Evolutionary conservation across 2,113 vertebrate genomes (phyloP).

Genomic region (Eptesicus fuscus): DNA sequence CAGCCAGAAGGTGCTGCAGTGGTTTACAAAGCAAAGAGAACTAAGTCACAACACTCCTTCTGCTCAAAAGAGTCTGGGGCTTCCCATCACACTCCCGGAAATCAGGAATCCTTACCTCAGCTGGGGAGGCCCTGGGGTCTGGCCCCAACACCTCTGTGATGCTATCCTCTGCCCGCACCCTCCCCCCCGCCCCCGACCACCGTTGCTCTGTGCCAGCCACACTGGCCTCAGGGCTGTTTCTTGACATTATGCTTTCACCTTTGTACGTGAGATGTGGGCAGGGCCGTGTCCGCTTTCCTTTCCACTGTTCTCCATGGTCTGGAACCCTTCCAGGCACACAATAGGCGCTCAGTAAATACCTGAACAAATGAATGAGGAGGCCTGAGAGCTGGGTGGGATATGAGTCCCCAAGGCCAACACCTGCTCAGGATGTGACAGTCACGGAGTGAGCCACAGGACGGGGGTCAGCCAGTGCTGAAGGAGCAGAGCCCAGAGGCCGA

Average conservation of each 20-base stretch:
- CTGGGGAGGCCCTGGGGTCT: neutral
- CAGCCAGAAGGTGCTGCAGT: neutral
- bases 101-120: neutral
- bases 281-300: neutral
- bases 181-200: neutral
- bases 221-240: neutral
- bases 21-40: neutral
- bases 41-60: neutral
- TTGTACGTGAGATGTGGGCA: neutral
- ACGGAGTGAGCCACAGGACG: neutral
- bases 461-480: accelerated
- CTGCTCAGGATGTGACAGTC: neutral
- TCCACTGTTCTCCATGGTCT: neutral
- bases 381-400: neutral
- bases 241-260: neutral
- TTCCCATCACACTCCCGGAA: neutral
- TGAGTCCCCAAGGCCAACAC: neutral
- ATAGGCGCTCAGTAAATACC: neutral
- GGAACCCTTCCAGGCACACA: neutral
- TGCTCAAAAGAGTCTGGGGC: neutral
- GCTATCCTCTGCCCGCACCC: too few relatives aligned
- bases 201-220: neutral
- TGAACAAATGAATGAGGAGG: neutral
- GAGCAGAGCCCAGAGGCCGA: neutral
- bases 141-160: neutral